phyloP scores from a whole-genome alignment of 2,888 invertebrate species.

The Nomada fabriciana region DNA sequence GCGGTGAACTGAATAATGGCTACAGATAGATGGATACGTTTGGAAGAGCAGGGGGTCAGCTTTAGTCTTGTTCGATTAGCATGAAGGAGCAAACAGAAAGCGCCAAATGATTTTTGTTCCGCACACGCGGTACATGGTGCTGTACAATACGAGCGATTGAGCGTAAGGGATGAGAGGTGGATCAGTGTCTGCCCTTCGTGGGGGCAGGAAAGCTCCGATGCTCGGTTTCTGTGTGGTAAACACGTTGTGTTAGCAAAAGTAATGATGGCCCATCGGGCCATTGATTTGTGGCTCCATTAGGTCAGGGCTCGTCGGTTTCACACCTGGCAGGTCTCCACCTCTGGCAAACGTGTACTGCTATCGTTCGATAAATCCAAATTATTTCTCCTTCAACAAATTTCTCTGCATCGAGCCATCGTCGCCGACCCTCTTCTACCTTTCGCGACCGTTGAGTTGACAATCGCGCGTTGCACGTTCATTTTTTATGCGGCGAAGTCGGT shows the following conservation, averaged over 20 bases:
- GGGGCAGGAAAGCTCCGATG: conserved; percentile 52
- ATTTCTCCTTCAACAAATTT: conserved; percentile 66
- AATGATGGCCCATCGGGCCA: conserved; percentile 81
- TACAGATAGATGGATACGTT: conserved; percentile 1
- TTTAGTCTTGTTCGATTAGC: conserved; percentile 65
- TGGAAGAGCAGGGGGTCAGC: conserved; percentile 39
- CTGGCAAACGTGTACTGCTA: conserved; percentile 49
- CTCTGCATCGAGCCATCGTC: conserved; percentile 8
- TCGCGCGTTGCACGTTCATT: conserved; percentile 19
- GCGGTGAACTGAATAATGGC: conserved; percentile 4
- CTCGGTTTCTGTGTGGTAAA: conserved; percentile 81
- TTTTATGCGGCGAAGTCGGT: background rate
- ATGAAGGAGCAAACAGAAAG: conserved; percentile 67
- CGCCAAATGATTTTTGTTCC: conserved; percentile 72
- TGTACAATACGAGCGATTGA: conserved; percentile 78
- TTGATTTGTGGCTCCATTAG: conserved; percentile 84
- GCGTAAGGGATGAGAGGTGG: conserved; percentile 80
- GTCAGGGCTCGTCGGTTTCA: conserved; percentile 79
- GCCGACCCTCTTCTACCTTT: background rate
- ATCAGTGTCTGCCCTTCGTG: conserved; percentile 73
- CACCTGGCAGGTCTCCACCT: conserved; percentile 73
- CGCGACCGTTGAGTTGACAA: background rate
- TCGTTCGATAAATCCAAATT: conserved; percentile 80
- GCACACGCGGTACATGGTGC: conserved; percentile 54
- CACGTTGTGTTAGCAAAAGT: conserved; percentile 81